Percentiles rank a stretch among this genome's conserved stretches.
Conservation (phyloP, 2,888 invertebrate genomes). For the Amblyjoppa proteus region DNA sequence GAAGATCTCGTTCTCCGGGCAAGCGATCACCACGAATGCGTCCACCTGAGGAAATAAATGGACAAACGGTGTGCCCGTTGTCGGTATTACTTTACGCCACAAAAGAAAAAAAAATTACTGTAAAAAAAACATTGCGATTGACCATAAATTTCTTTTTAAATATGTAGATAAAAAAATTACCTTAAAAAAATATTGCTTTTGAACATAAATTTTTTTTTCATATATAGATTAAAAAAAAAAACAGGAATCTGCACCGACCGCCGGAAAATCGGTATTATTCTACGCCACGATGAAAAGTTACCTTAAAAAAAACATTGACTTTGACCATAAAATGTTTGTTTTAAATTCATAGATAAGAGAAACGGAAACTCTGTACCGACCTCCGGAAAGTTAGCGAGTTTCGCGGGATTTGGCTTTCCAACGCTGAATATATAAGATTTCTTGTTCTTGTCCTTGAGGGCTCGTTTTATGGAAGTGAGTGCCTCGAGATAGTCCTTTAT, state of each 20-base stretch:
- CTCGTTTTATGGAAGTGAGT: conserved; percentile 89
- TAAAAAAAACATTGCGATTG: neutral
- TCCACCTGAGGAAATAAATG: conserved; percentile 89
- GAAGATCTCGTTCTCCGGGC: conserved; percentile 95
- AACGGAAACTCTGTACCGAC: conserved; percentile 80
- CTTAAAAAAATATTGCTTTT: neutral
- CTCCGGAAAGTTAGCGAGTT: conserved; percentile 97
- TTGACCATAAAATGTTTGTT: neutral
- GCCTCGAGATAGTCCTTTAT: conserved; percentile 92
- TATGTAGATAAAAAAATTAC: neutral
- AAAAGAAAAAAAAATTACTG: neutral
- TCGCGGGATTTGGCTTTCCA: conserved; percentile 97
- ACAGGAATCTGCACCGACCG: conserved; percentile 85
- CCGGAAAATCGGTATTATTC: conserved; percentile 87
- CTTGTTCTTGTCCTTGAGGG: conserved; percentile 92
- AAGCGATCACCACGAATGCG: conserved; percentile 95
- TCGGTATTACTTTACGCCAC: neutral
- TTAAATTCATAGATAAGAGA: neutral
- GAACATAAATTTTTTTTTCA: no score
- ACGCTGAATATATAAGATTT: conserved; percentile 96
- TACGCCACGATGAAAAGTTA: no score
- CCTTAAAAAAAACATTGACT: neutral
- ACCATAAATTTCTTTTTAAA: no score
- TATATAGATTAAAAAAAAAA: neutral
- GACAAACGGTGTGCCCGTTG: neutral